Evolutionary conservation across 2,113 vertebrate genomes (phyloP).

Genomic region (Cervus canadensis): DNA sequence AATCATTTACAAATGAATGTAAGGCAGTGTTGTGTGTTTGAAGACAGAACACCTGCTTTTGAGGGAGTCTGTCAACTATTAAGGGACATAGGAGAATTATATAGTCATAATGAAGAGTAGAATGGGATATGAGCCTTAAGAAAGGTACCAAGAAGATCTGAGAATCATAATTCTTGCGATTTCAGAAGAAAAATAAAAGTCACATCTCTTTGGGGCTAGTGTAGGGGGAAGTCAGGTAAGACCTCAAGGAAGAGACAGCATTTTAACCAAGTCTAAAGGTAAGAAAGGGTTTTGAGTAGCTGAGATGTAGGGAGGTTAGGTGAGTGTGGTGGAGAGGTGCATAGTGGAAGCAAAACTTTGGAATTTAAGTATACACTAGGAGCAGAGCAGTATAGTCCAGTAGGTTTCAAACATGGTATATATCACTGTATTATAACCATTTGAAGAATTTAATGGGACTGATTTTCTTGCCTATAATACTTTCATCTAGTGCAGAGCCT

Average conservation of each 20-base stretch:
- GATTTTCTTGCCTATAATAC: background rate
- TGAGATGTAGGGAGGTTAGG: background rate
- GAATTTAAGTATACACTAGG: background rate
- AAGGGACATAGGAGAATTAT: background rate
- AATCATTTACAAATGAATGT: background rate
- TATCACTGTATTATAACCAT: background rate
- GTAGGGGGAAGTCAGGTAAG: background rate
- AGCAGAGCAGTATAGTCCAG: background rate
- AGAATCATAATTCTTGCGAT: background rate
- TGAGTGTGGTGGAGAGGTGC: background rate
- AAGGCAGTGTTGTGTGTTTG: background rate
- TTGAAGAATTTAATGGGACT: background rate
- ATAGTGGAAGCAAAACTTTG: background rate
- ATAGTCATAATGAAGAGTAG: background rate
- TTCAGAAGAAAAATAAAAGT: background rate
- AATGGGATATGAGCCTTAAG: background rate
- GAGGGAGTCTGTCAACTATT: background rate
- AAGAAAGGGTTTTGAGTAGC: background rate
- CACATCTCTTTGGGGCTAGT: background rate
- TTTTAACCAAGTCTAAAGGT: background rate
- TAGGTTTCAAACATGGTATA: background rate
- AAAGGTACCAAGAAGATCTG: background rate
- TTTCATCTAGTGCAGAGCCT: background rate
- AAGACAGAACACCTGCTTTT: background rate
- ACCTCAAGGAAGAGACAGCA: background rate